Percentiles rank a stretch among this genome's conserved stretches.
Conservation (phyloP, 2,113 vertebrate genomes). For the Diphyllodes magnificus region DNA sequence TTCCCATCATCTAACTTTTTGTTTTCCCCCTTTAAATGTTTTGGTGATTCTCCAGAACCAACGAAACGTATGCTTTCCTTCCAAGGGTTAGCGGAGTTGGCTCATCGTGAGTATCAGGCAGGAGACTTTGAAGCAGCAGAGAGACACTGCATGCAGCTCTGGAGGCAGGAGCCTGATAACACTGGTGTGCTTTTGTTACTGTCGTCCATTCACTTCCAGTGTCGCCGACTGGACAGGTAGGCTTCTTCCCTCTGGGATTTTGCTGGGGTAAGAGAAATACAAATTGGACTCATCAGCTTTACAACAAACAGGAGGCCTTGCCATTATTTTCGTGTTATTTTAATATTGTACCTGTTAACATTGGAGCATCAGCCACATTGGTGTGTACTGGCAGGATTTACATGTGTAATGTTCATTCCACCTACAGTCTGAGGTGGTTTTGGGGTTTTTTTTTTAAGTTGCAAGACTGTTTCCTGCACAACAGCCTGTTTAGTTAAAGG, state of each 20-base stretch:
- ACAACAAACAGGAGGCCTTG: background rate
- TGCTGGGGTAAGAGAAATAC: background rate
- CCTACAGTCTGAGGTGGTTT: background rate
- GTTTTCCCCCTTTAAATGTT: constrained; percentile 88
- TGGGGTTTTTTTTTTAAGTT: background rate
- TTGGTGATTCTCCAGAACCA: constrained; percentile 97
- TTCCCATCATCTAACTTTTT: constrained; percentile 94
- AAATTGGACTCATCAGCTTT: background rate
- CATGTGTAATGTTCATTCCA: background rate
- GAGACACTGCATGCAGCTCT: constrained; percentile 99
- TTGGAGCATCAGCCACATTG: background rate
- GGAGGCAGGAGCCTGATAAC: constrained; percentile 99
- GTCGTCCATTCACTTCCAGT: constrained; percentile 99
- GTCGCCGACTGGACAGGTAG: constrained; percentile 97
- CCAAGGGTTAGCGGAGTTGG: constrained; percentile 99
- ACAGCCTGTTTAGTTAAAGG: background rate
- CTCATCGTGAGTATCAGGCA: constrained; percentile 98
- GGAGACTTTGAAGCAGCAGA: constrained; percentile 99
- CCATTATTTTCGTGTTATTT: background rate
- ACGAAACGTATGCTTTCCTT: constrained; percentile 99
- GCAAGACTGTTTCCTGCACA: background rate
- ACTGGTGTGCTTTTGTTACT: constrained; percentile 95
- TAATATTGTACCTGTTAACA: fast-evolving
- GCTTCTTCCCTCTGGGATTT: background rate
- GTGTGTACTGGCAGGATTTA: background rate